Conservation (phyloP, 1,140 invertebrate genomes). For the Dryas iulia region DNA sequence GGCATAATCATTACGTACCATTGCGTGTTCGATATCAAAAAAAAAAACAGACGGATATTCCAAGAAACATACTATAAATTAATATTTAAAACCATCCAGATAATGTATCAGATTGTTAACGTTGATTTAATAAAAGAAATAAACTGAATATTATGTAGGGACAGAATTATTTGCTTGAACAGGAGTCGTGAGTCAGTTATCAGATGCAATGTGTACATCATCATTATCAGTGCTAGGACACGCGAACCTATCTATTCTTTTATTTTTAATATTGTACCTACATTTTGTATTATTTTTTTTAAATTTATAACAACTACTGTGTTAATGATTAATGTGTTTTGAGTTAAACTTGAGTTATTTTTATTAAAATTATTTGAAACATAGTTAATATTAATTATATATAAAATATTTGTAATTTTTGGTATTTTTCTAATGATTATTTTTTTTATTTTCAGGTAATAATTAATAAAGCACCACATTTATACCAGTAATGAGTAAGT, state of each 20-base stretch:
- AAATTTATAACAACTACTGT: no score
- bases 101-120: constrained; percentile 33
- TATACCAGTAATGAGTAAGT: not conserved
- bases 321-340: no score
- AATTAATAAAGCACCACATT: not conserved
- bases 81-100: constrained; percentile 42
- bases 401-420: no score
- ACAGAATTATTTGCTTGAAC: constrained; percentile 34
- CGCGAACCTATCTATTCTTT: constrained; percentile 16
- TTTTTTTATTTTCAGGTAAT: not conserved
- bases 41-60: constrained; percentile 37
- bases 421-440: not conserved
- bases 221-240: constrained; percentile 28
- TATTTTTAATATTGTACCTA: constrained; percentile 5
- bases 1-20: constrained; percentile 40
- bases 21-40: constrained; percentile 43
- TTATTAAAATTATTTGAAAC: no score
- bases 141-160: constrained; percentile 30
- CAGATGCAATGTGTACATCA: constrained; percentile 35
- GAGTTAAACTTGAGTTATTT: no score
- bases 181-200: constrained; percentile 29
- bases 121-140: constrained; percentile 39
- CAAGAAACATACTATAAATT: constrained; percentile 44
- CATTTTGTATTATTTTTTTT: not conserved
- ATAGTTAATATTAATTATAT: no score